Percentiles rank a stretch among this genome's conserved stretches.
Evolutionary conservation across 2,113 vertebrate species (phyloP).

Genomic region (Calypte anna): DNA sequence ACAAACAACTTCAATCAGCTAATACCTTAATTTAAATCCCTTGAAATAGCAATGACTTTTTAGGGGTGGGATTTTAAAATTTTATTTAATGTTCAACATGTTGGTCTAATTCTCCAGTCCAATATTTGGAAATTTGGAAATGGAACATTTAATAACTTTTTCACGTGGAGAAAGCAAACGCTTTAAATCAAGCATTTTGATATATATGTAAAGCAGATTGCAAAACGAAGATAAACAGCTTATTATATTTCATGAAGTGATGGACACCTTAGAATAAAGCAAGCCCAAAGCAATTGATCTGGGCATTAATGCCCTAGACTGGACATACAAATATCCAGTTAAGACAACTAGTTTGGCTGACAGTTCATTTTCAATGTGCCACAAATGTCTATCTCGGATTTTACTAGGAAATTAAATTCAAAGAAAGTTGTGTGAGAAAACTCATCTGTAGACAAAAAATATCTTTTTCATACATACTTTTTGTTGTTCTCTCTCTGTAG

Average conservation of each 20-base stretch:
- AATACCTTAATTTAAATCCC: background rate
- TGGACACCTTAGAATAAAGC: background rate
- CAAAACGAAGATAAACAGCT: background rate
- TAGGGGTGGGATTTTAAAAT: background rate
- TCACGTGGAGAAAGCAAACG: background rate
- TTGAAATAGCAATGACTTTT: background rate
- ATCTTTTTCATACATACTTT: slow-evolving; percentile 80
- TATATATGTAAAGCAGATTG: background rate
- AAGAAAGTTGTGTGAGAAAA: background rate
- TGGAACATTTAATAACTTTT: background rate
- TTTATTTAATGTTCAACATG: background rate
- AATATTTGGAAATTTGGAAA: background rate
- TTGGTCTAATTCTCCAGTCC: background rate
- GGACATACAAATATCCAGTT: background rate
- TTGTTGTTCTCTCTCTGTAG: slow-evolving; percentile 88
- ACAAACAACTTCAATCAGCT: background rate
- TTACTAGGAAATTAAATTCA: background rate
- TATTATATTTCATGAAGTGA: background rate
- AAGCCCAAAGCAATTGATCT: background rate
- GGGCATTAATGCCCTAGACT: background rate
- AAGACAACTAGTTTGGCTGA: background rate
- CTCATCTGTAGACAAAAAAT: background rate
- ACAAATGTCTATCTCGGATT: background rate
- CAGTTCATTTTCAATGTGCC: background rate
- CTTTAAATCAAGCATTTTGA: background rate